These are phyloP conservation scores for Scrobipalpa costella DNA, from an alignment of 2,888 invertebrate genomes.

Conservation along the genomic window DNA sequence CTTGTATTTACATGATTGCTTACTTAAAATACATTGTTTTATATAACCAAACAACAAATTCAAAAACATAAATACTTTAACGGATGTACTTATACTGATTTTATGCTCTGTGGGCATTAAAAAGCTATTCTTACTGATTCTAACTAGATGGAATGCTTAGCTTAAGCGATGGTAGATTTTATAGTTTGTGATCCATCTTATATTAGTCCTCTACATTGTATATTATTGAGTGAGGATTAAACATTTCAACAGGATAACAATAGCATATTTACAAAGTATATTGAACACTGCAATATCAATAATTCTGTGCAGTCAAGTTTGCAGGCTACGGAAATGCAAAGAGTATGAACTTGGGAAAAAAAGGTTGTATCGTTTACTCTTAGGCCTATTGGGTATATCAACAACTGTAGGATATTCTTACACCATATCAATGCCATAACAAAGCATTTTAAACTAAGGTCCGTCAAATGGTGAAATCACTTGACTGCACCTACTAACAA, in stretches of 20 bases:
- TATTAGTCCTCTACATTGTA: neutral
- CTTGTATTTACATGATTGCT: slow-evolving; percentile 78
- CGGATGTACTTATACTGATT: slow-evolving; percentile 69
- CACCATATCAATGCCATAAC: slow-evolving; percentile 3
- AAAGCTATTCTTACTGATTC: slow-evolving; percentile 22
- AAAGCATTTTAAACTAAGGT: slow-evolving; percentile 17
- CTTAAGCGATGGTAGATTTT: slow-evolving; percentile 11
- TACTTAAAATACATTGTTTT: slow-evolving; percentile 67
- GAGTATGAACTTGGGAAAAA: neutral
- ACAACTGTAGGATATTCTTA: neutral
- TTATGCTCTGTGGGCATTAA: slow-evolving; percentile 41
- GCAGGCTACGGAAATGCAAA: slow-evolving; percentile 24
- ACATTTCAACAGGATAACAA: slow-evolving; percentile 46
- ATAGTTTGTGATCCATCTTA: neutral
- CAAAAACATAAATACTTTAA: slow-evolving; percentile 63
- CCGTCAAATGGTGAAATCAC: slow-evolving; percentile 31
- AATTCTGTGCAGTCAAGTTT: slow-evolving; percentile 58
- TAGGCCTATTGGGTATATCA: neutral
- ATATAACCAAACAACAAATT: slow-evolving; percentile 66
- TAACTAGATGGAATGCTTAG: slow-evolving; percentile 66
- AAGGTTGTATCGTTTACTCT: neutral
- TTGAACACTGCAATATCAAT: slow-evolving; percentile 70
- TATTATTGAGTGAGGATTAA: slow-evolving; percentile 20
- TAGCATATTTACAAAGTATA: slow-evolving; percentile 65
- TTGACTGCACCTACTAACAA: slow-evolving; percentile 35